Evolutionary conservation across 2,888 invertebrate genomes (phyloP).

Genomic region (Euplexia lucipara): DNA sequence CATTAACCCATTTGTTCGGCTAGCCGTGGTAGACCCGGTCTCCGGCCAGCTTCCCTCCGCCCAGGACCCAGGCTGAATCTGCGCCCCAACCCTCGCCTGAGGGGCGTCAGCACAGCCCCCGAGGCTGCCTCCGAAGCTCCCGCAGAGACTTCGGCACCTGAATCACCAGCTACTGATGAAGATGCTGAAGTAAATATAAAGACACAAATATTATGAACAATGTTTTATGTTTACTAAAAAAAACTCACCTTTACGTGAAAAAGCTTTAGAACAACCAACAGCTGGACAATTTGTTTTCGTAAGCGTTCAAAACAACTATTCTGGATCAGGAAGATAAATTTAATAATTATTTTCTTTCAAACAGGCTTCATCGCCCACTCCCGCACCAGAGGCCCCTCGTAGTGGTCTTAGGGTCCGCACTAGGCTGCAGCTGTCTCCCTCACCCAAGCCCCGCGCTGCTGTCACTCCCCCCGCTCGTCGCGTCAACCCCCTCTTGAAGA

Average conservation of each 20-base stretch:
- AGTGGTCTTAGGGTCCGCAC: slow-evolving; percentile 79
- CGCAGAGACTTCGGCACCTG: slow-evolving; percentile 83
- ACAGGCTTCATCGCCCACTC: slow-evolving; percentile 78
- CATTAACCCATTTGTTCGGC: not conserved
- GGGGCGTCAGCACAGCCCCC: slow-evolving; percentile 87
- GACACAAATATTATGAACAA: not conserved
- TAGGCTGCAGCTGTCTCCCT: slow-evolving; percentile 85
- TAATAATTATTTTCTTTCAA: slow-evolving; percentile 7
- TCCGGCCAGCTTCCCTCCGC: slow-evolving; percentile 90
- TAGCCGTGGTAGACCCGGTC: slow-evolving; percentile 84
- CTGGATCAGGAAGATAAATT: not conserved
- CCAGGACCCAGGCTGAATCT: slow-evolving; percentile 93
- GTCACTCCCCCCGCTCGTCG: slow-evolving; percentile 88
- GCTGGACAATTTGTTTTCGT: too few species aligned
- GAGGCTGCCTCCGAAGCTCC: slow-evolving; percentile 86
- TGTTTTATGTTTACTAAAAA: not conserved
- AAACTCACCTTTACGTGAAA: too few species aligned
- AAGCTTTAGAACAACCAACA: too few species aligned
- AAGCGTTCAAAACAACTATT: too few species aligned
- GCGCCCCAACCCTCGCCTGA: slow-evolving; percentile 81
- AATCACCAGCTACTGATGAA: slow-evolving; percentile 79
- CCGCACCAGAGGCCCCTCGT: slow-evolving; percentile 80
- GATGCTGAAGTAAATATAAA: slow-evolving; percentile 78
- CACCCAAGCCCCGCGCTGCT: slow-evolving; percentile 86
- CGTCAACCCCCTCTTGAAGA: slow-evolving; percentile 90